Evolutionary conservation across 2,113 vertebrate species (phyloP).

Genomic region (Mustela nigripes): DNA sequence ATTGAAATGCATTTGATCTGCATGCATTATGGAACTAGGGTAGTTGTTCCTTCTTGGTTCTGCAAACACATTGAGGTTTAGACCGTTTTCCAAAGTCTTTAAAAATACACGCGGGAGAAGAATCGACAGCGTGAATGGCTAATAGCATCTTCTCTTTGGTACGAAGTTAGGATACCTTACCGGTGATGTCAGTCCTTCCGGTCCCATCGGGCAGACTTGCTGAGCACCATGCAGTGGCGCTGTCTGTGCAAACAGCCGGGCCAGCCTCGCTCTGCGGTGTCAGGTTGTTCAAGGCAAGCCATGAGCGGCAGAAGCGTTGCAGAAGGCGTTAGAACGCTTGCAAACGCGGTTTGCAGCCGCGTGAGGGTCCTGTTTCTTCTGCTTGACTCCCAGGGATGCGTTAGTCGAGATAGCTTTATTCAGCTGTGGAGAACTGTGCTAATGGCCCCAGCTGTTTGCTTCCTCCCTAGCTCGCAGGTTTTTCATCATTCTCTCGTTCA

Average conservation of each 20-base stretch:
- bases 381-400: neutral
- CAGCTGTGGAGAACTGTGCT: neutral
- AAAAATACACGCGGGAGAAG: neutral
- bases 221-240: neutral
- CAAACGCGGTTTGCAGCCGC: neutral
- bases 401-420: neutral
- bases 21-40: slow-evolving; percentile 46
- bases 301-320: neutral
- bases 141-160: neutral
- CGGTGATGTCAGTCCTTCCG: neutral
- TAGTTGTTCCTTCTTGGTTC: slow-evolving; percentile 5
- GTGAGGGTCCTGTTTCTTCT: neutral
- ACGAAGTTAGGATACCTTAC: neutral
- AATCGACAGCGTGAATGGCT: neutral
- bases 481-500: neutral
- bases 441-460: neutral
- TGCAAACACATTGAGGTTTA: slow-evolving; percentile 15
- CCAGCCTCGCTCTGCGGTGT: neutral
- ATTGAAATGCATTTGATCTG: slow-evolving; percentile 67
- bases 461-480: neutral
- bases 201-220: neutral
- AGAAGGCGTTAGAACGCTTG: neutral
- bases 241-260: neutral
- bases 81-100: slow-evolving; percentile 43
- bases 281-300: neutral